A percentile compares a stretch with the other conserved stretches of the same genome.
Conservation (phyloP, 1,140 invertebrate species). For the Drosophila chauvacae region DNA sequence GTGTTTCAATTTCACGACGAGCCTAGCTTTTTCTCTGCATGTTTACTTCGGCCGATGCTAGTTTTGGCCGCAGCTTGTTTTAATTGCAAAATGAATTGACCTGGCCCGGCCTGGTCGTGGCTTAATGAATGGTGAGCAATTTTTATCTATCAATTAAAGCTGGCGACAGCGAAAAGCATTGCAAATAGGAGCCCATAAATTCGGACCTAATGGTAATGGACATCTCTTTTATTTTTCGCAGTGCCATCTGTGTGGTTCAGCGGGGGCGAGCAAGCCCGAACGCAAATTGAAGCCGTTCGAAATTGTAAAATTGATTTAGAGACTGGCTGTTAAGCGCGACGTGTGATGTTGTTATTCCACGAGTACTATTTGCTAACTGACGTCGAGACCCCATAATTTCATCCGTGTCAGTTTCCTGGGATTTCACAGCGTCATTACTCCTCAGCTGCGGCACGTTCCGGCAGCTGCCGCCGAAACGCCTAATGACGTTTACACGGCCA, state of each 20-base stretch:
- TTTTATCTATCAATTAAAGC: constrained; percentile 82
- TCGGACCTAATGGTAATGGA: constrained; percentile 38
- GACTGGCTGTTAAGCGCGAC: background rate
- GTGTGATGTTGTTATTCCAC: background rate
- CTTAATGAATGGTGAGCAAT: constrained; percentile 73
- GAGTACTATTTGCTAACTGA: background rate
- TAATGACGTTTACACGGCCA: constrained; percentile 81
- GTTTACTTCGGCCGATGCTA: constrained; percentile 1
- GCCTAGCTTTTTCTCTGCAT: constrained; percentile 1
- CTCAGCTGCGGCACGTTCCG: constrained; percentile 45
- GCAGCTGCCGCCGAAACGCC: constrained; percentile 60
- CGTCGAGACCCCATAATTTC: constrained; percentile 16
- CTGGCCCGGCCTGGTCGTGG: constrained; percentile 12
- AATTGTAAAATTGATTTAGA: constrained; percentile 21
- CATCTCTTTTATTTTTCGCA: constrained; percentile 12
- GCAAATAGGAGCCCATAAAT: constrained; percentile 60
- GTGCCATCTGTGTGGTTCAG: constrained; percentile 12
- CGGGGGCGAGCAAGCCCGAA: background rate
- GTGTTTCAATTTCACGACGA: constrained; percentile 22
- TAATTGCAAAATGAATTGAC: constrained; percentile 79
- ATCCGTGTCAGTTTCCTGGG: constrained; percentile 49
- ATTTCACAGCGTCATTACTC: constrained; percentile 28
- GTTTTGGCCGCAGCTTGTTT: constrained; percentile 71
- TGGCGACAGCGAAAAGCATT: constrained; percentile 57
- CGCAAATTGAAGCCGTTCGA: constrained; percentile 7